Evolutionary conservation across 2,888 invertebrate species (phyloP).

Genomic region (Archips xylosteana): DNA sequence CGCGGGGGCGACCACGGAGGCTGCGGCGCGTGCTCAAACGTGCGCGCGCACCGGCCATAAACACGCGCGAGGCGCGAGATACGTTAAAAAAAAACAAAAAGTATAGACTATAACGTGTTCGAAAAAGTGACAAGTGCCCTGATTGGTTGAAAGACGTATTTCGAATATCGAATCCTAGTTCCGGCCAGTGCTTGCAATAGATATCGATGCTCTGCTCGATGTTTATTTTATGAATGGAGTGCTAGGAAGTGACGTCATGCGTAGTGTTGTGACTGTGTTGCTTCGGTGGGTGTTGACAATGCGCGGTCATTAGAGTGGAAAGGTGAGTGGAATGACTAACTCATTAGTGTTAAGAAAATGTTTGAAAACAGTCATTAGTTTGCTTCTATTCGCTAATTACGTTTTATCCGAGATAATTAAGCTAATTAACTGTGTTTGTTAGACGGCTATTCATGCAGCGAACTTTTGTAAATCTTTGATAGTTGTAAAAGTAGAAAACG

Average conservation of each 20-base stretch:
- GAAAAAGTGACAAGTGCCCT: conserved; percentile 45
- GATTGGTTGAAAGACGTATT: conserved; percentile 50
- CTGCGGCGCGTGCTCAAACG: conserved; percentile 80
- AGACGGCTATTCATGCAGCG: conserved; percentile 22
- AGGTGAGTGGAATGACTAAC: conserved; percentile 74
- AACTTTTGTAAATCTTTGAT: conserved; percentile 33
- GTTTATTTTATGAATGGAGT: conserved; percentile 76
- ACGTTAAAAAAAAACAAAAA: conserved; percentile 54
- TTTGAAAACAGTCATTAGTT: conserved; percentile 53
- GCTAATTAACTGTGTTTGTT: conserved; percentile 40
- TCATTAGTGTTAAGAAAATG: conserved; percentile 62
- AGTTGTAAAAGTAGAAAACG: conserved; percentile 5
- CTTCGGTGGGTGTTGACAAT: conserved; percentile 78
- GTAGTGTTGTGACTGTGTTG: conserved; percentile 77
- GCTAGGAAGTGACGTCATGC: conserved; percentile 83
- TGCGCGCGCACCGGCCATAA: conserved; percentile 76
- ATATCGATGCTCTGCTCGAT: conserved; percentile 62
- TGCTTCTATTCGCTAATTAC: conserved; percentile 40
- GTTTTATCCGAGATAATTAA: conserved; percentile 36
- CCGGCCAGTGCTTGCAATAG: conserved; percentile 58
- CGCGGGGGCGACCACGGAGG: conserved; percentile 81
- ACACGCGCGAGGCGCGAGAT: conserved; percentile 68
- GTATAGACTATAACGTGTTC: conserved; percentile 48
- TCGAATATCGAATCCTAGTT: conserved; percentile 47
- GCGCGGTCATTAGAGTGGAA: conserved; percentile 79